Percentiles rank a stretch among this genome's conserved stretches.
Conservation (phyloP, 1,140 invertebrate genomes). For the Zaprionus nigranus region DNA sequence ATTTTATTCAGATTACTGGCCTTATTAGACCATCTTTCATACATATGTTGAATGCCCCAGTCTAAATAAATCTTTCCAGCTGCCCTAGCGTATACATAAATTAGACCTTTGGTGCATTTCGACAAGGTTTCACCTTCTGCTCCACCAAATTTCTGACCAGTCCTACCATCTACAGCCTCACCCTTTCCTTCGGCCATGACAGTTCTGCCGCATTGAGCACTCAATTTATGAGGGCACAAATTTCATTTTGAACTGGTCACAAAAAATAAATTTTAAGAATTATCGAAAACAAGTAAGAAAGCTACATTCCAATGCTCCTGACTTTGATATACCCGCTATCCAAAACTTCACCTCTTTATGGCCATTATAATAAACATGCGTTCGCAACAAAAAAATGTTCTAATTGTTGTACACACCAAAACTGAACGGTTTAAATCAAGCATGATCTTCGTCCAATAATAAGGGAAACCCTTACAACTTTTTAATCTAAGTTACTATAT, state of each 20-base stretch:
- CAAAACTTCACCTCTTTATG: no score
- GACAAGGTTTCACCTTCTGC: constrained; percentile 14
- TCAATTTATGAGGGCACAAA: constrained; percentile 69
- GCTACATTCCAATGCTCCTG: no score
- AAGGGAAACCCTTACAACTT: no score
- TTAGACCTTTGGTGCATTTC: constrained; percentile 67
- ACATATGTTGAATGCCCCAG: constrained; percentile 1
- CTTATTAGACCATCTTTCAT: background rate
- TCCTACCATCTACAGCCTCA: background rate
- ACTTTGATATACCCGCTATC: no score
- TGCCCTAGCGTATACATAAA: constrained; percentile 69
- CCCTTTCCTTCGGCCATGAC: constrained; percentile 2
- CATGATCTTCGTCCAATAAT: no score
- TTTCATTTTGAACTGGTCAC: constrained; percentile 46
- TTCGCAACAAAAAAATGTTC: no score
- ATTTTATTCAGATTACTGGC: background rate
- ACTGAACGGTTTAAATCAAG: no score
- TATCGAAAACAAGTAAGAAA: constrained; percentile 28
- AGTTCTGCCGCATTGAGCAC: constrained; percentile 72
- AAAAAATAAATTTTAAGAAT: constrained; percentile 15
- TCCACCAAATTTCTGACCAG: constrained; percentile 11
- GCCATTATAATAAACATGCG: no score
- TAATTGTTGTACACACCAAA: no score
- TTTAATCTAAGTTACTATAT: no score
- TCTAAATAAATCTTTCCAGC: background rate